Percentiles rank a stretch among this genome's conserved stretches.
Evolutionary conservation across 2,113 vertebrate genomes (phyloP).

Genomic region (Microcebus ravelobensis): DNA sequence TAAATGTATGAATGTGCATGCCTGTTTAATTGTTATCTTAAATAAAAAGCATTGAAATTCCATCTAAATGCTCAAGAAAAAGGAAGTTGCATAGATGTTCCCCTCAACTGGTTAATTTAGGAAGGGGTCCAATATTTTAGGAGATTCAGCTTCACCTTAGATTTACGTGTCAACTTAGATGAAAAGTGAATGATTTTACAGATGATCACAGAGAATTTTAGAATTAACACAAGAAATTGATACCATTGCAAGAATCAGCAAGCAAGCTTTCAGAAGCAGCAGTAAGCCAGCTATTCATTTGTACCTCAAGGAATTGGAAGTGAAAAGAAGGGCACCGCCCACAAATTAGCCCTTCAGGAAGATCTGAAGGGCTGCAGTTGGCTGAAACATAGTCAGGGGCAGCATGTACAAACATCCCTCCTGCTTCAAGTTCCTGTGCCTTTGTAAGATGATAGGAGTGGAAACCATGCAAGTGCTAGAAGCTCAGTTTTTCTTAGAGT

Average conservation of each 20-base stretch:
- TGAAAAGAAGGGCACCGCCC: background rate
- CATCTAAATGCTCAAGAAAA: background rate
- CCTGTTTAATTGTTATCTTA: background rate
- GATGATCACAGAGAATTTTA: background rate
- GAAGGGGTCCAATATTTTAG: background rate
- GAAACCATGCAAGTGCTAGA: too few relatives aligned
- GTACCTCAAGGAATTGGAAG: background rate
- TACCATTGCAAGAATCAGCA: background rate
- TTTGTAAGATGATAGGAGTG: background rate
- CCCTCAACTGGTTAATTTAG: background rate
- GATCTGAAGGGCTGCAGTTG: fast-evolving
- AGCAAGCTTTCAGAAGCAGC: background rate
- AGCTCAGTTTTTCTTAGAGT: background rate
- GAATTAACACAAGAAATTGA: background rate
- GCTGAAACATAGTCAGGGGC: background rate
- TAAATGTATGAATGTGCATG: background rate
- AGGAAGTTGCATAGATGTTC: background rate
- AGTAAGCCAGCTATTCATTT: background rate
- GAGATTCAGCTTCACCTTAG: background rate
- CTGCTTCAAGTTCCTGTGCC: background rate
- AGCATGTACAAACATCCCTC: background rate
- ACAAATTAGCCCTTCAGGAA: background rate
- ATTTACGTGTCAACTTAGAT: background rate
- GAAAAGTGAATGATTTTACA: background rate
- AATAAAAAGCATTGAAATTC: background rate